phyloP scores from a whole-genome alignment of 2,113 vertebrate genomes.

The Poecilia latipinna region DNA sequence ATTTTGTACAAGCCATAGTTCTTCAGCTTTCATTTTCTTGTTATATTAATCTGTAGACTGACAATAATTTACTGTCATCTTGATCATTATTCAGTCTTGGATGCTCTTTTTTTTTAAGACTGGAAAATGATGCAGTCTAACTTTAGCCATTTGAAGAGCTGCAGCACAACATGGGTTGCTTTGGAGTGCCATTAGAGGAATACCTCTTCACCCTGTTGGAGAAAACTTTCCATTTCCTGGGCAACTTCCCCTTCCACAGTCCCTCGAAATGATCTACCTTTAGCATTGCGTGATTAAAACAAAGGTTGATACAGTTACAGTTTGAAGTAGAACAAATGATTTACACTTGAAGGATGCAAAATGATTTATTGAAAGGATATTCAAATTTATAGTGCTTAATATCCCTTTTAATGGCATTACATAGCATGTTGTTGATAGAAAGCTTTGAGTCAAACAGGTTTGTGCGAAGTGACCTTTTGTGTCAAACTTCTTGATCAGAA shows the following conservation, averaged over 20 bases:
- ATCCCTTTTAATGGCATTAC: background rate
- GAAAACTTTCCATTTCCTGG: constrained; percentile 71
- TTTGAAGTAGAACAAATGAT: constrained; percentile 36
- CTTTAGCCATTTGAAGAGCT: constrained; percentile 28
- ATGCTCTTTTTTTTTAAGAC: constrained; percentile 5
- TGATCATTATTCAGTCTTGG: background rate
- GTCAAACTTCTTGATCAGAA: constrained; percentile 28
- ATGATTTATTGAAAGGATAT: constrained; percentile 1
- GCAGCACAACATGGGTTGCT: constrained; percentile 34
- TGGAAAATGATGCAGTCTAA: constrained; percentile 19
- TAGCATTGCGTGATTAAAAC: constrained; percentile 31
- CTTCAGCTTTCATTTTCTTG: background rate
- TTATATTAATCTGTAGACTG: background rate
- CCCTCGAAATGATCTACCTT: constrained; percentile 32
- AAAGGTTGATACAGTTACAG: constrained; percentile 10
- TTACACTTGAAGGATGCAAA: constrained; percentile 9
- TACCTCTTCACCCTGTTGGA: constrained; percentile 59
- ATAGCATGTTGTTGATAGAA: constrained; percentile 6
- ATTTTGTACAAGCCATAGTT: background rate
- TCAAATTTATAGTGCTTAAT: background rate
- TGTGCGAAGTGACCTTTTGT: constrained; percentile 26
- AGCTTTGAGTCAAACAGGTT: constrained; percentile 17
- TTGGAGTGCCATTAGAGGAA: constrained; percentile 62
- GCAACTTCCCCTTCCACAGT: constrained; percentile 43
- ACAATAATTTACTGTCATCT: constrained; percentile 7